Evolutionary conservation across 1,140 invertebrate species (phyloP).

Genomic region (Batillaria attramentaria): DNA sequence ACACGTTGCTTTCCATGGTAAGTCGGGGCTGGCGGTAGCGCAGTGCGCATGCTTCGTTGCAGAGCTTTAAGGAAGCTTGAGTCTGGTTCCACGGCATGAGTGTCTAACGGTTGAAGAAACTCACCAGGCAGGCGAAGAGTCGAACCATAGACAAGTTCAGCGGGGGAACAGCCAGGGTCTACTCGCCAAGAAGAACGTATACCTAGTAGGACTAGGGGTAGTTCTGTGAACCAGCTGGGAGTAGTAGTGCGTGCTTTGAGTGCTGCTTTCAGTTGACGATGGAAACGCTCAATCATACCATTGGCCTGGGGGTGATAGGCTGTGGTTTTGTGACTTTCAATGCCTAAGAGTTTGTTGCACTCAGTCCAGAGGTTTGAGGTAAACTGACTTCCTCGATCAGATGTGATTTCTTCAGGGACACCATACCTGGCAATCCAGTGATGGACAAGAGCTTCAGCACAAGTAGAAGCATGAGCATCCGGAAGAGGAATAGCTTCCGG

Average conservation of each 20-base stretch:
- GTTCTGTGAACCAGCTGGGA: slow-evolving; percentile 8
- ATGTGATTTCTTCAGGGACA: slow-evolving; percentile 53
- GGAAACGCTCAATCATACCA: slow-evolving; percentile 33
- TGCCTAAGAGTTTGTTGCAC: slow-evolving; percentile 22
- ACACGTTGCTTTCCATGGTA: neutral
- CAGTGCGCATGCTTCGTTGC: slow-evolving; percentile 14
- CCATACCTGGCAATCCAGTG: slow-evolving; percentile 68
- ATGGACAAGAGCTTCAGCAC: slow-evolving; percentile 50
- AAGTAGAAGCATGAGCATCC: slow-evolving; percentile 67
- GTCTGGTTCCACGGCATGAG: slow-evolving; percentile 3
- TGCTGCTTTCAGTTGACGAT: slow-evolving; percentile 31
- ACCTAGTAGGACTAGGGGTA: slow-evolving; percentile 29
- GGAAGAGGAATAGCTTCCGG: slow-evolving; percentile 70
- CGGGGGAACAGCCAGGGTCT: slow-evolving; percentile 28
- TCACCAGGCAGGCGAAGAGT: slow-evolving; percentile 31
- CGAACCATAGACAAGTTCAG: slow-evolving; percentile 31
- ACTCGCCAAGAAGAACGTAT: slow-evolving; percentile 24
- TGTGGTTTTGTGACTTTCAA: slow-evolving; percentile 6
- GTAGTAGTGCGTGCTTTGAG: slow-evolving; percentile 11
- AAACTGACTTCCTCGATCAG: slow-evolving; percentile 73
- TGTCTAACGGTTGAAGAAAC: slow-evolving; percentile 1
- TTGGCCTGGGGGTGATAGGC: slow-evolving; percentile 30
- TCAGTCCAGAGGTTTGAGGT: slow-evolving; percentile 26
- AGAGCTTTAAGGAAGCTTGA: neutral
- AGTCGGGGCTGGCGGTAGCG: neutral